Evolutionary conservation across 2,113 vertebrate species (phyloP).

Genomic region (Bettongia penicillata): DNA sequence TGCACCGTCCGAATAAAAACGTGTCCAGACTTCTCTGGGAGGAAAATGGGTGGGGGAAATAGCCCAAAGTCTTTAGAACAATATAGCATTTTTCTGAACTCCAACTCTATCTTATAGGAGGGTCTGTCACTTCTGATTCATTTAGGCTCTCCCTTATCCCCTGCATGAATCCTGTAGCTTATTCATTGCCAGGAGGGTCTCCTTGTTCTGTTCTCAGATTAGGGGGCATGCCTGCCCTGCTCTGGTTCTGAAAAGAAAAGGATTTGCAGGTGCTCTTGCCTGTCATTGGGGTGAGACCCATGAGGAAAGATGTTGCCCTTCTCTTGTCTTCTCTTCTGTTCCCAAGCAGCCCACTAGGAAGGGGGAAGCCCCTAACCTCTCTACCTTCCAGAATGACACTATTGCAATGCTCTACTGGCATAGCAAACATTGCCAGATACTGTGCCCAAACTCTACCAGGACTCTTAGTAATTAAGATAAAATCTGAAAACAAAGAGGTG

Average conservation of each 20-base stretch:
- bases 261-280: neutral
- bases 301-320: neutral
- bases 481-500: neutral
- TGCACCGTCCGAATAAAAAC: conserved; percentile 76
- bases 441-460: neutral
- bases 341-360: rapidly evolving
- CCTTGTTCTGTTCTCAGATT: conserved; percentile 7
- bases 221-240: neutral
- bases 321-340: neutral
- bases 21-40: conserved; percentile 64
- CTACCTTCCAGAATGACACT: neutral
- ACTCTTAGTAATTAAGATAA: neutral
- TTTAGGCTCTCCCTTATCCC: conserved; percentile 31
- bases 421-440: neutral
- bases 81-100: conserved; percentile 64
- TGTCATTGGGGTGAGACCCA: neutral
- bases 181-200: neutral
- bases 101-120: conserved; percentile 57
- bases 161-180: conserved; percentile 24
- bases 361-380: neutral
- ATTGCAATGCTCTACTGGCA: neutral
- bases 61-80: conserved; percentile 68
- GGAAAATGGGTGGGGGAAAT: conserved; percentile 58
- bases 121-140: conserved; percentile 68
- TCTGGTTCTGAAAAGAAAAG: conserved; percentile 11